Base-by-base conservation (phyloP, 2,888 invertebrate genomes). In the Cylloceria caligata region DNA sequence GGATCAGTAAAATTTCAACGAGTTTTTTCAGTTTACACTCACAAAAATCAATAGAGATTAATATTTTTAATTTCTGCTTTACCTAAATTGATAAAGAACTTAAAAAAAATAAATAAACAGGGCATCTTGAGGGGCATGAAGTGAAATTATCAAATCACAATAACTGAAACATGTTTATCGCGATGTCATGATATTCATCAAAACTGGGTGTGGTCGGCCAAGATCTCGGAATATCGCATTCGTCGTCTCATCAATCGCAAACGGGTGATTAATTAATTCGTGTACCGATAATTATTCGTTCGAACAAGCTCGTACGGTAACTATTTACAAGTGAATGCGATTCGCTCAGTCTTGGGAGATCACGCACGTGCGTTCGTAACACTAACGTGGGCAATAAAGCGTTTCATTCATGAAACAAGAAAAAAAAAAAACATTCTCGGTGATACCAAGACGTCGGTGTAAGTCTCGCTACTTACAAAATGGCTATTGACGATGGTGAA, bases 391-490 rank as follows among this genome's bases (percentile, higher is more conserved):
- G 60, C 45, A 72, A 52, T 57, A 73, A 83, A 72, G 52, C 36
- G 65, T 79, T 47, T 75, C 71, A 79, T 75, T 85, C 49, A 74
- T 64, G 62, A 79, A 80, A 80, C 71, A 76, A 68, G 55, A 68
- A 47, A 64, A n/a, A n/a, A n/a, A n/a, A n/a, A n/a, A n/a, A 62
- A 79, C 52, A 84, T 65, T 67, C 57, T 78, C 75, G 81, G 81
- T 81, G 71, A 77, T 81, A 71, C 67, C 27, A 80, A 78, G 71
- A 75, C 60, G 16, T 47, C 73, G 73, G 84, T 65, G 69, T 75
- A 84, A 84, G 84, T 85, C 86, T 87, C 86, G 84, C 84, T 87
- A 84, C 85, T 86, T 88, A 87, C 87, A 88, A 87, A 88, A 88
- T 88, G 88, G 87, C 87, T 87, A 83, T 84, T 84, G 85, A 86